Conservation (phyloP, 2,113 vertebrate species). For the Prionailurus bengalensis region DNA sequence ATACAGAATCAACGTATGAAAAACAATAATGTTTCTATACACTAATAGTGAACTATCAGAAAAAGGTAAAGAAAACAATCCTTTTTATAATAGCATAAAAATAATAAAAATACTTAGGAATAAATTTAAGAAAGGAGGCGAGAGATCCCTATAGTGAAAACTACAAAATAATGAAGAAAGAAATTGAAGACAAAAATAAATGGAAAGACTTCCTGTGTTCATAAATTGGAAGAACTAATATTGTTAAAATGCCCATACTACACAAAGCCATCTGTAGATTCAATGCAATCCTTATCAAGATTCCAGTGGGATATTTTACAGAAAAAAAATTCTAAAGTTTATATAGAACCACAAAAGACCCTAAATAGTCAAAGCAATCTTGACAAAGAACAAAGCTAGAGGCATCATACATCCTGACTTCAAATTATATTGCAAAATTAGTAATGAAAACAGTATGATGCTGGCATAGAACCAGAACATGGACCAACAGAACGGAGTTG, state of each 20-base stretch:
- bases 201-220: not conserved
- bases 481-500: not conserved
- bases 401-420: not conserved
- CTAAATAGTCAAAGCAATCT: not conserved
- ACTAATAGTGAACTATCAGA: not conserved
- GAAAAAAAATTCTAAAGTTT: not conserved
- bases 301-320: not conserved
- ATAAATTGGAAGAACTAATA: not conserved
- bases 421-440: not conserved
- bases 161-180: not conserved
- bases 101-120: not conserved
- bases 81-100: not conserved
- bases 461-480: not conserved
- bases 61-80: not conserved
- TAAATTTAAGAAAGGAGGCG: not conserved
- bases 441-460: not conserved
- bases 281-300: not conserved
- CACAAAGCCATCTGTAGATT: not conserved
- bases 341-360: not conserved
- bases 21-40: not conserved
- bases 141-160: not conserved
- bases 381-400: not conserved
- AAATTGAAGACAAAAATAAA: not conserved
- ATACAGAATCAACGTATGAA: not conserved
- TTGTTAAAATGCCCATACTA: not conserved